These are phyloP conservation scores for Orthonevra nobilis DNA, from an alignment of 2,888 invertebrate species.

Conservation along the genomic window DNA sequence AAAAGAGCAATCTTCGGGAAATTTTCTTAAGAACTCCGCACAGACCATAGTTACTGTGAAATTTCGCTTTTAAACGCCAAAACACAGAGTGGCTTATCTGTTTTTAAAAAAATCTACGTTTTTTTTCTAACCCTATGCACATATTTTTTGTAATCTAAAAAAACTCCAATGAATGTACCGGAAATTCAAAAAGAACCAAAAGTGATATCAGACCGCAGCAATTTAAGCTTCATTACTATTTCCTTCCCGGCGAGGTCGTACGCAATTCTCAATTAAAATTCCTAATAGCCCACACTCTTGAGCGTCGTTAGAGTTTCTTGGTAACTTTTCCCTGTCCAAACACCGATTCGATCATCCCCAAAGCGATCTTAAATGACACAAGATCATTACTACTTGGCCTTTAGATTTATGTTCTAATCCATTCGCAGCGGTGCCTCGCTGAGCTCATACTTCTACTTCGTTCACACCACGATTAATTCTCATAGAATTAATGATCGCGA, in stretches of 20 bases:
- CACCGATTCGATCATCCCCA: conserved; percentile 35
- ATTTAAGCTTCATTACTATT: conserved; percentile 15
- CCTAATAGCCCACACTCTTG: conserved; percentile 9
- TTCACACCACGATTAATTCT: conserved; percentile 37
- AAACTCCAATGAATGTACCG: not conserved
- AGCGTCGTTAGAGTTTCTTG: not conserved
- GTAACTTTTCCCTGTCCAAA: not conserved
- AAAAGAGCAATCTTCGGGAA: too few relatives aligned
- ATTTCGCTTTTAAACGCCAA: too few relatives aligned
- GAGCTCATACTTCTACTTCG: conserved; percentile 39
- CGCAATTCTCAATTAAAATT: conserved; percentile 27
- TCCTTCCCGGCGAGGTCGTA: not conserved
- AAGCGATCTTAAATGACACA: conserved; percentile 4
- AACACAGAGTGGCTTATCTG: too few relatives aligned
- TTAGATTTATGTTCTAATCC: conserved; percentile 24
- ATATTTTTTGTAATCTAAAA: too few relatives aligned
- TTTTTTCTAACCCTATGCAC: too few relatives aligned
- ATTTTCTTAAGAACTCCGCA: too few relatives aligned
- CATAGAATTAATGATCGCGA: conserved; percentile 20
- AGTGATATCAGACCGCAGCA: conserved; percentile 20
- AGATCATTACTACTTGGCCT: conserved; percentile 27
- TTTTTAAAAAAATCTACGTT: too few relatives aligned
- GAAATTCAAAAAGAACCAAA: conserved; percentile 1
- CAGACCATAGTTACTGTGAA: too few relatives aligned
- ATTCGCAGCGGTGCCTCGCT: conserved; percentile 2